Evolutionary conservation across 2,113 vertebrate species (phyloP), one percentile per base, ranked within the genome.

Genomic region (Phainopepla nitens): DNA sequence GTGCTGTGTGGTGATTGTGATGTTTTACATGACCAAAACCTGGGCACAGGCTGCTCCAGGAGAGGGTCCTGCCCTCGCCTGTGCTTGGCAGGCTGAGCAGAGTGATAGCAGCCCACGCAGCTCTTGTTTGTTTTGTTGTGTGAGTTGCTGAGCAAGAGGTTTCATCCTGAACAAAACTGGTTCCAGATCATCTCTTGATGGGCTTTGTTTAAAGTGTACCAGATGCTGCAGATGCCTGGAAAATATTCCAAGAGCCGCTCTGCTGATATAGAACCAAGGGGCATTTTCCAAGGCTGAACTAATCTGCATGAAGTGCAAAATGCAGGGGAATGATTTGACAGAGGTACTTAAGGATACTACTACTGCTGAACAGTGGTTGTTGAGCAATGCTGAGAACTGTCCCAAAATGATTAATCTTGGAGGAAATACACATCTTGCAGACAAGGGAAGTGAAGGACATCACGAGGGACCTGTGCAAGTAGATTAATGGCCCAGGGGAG

Each of bases 101-200:
- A 53, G 24, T 24, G n/a, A 3, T 54, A 90, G 50, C 22, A 70
- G 65, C 36, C 31, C 42, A 10, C 72, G 69, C 20, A 28, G 50
- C 62, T 88, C 44, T 66, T n/a, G 3, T 27, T 47, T 53, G 54
- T 57, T 91, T 82, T 87, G 60, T 68, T 95, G n/a, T 90, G 62
- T 85, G 79, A 85, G 76, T 82, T 92, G 93, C 86, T 92, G 89
- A 82, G 86, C 68, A 58, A 65, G 91, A 82, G 10, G 49, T 56
- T 93, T 81, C 7, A 8, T 73, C 60, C 42, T 73, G 54, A 65
- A 44, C 50, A 81, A 56, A 94, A 68, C 9, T 64, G 41, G 23
- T 69, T 82, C 58, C n/a, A 76, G 14, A 51, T 44, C 19, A 33
- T 61, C 64, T 89, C 62, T 76, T 25, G 44, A 47, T 72, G 68